These are phyloP conservation scores for Drosophila meridionalis DNA, from an alignment of 2,888 invertebrate genomes.

Conservation along the genomic window DNA sequence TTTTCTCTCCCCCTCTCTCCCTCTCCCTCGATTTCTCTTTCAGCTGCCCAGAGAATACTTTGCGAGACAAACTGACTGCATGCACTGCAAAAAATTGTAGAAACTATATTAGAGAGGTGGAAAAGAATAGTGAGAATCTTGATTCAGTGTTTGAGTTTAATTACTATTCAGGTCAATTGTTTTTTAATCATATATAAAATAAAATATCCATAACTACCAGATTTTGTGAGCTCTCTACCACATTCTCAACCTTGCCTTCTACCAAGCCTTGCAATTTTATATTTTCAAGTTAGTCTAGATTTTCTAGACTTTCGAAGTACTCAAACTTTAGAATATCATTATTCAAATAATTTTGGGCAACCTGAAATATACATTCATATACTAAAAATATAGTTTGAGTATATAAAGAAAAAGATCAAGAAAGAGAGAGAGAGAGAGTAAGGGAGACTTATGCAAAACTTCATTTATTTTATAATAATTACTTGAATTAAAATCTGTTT, in stretches of 20 bases:
- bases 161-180: neutral
- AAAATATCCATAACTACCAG: too few relatives aligned
- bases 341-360: too few relatives aligned
- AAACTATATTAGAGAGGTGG: neutral
- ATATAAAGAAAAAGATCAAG: neutral
- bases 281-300: too few relatives aligned
- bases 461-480: neutral
- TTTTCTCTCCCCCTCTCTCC: constrained; percentile 43
- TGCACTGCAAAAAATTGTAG: constrained; percentile 24
- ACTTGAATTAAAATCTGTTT: neutral
- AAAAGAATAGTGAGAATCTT: neutral
- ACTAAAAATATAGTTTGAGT: neutral
- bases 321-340: too few relatives aligned
- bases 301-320: too few relatives aligned
- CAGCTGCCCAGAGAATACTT: constrained; percentile 15
- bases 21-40: neutral
- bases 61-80: constrained; percentile 18
- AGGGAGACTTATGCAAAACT: too few relatives aligned
- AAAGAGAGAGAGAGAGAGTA: neutral
- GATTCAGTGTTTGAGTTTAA: neutral
- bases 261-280: too few relatives aligned
- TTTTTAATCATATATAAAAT: too few relatives aligned
- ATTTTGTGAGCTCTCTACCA: too few relatives aligned
- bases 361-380: too few relatives aligned
- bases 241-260: too few relatives aligned